phyloP scores from a whole-genome alignment of 2,888 invertebrate species.

The Limnephilus lunatus region DNA sequence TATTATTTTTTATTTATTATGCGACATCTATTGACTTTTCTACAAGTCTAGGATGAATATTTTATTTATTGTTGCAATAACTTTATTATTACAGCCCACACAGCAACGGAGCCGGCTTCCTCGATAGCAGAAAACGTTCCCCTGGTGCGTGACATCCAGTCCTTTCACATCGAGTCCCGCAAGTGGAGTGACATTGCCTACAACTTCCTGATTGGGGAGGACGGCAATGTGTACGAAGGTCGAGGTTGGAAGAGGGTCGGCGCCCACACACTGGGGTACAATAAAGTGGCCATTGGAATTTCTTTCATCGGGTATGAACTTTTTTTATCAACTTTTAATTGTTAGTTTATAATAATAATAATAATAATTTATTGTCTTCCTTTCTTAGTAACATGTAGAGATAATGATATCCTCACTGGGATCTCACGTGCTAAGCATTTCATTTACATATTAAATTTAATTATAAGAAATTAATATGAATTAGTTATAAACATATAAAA shows the following conservation, averaged over 20 bases:
- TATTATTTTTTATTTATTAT: no score
- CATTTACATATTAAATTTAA: no score
- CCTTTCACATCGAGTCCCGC: slow-evolving; percentile 76
- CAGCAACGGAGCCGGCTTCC: slow-evolving; percentile 74
- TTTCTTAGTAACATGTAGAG: no score
- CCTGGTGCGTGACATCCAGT: slow-evolving; percentile 74
- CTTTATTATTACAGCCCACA: slow-evolving; percentile 71
- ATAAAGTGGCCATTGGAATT: slow-evolving; percentile 75
- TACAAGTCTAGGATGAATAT: no score
- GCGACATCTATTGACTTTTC: no score
- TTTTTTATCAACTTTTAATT: neutral
- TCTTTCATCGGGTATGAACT: slow-evolving; percentile 73
- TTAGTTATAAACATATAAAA: no score
- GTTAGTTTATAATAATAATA: no score
- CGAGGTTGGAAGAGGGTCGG: slow-evolving; percentile 77
- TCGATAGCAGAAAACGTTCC: slow-evolving; percentile 74
- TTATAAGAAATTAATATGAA: no score
- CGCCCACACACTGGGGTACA: slow-evolving; percentile 77
- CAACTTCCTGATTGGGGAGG: slow-evolving; percentile 78
- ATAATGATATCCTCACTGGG: no score
- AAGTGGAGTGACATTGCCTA: slow-evolving; percentile 76
- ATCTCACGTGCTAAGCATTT: no score
- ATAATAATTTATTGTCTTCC: no score
- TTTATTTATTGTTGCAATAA: neutral
- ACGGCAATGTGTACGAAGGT: slow-evolving; percentile 78